Evolutionary conservation across 2,888 invertebrate species (phyloP), one percentile per base, ranked within the genome.

Genomic region (Cheilosia variabilis): DNA sequence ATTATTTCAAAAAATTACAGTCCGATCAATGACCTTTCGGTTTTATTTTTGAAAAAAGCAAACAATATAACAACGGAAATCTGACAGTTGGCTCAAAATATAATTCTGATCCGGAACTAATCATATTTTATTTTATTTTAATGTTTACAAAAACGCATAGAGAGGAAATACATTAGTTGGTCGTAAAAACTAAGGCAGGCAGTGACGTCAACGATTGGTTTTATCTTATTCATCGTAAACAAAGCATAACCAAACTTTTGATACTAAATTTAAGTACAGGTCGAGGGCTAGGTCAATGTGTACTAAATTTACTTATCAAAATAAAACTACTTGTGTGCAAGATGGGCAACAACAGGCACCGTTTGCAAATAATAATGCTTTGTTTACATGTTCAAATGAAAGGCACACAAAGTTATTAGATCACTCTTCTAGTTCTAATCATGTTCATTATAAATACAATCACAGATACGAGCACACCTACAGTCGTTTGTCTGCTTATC

Each of bases 401-500:
- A n/a, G 15, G 2, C 41, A 53, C 53, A 66, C 47, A 22, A 45
- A 37, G 10, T 71, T 71, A 71, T 66, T 52, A 45, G 24, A 81
- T 37, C 37, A 71, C 41, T 45, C 27, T 27, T 52, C 7, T 31
- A 31, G 9, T 31, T 31, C 2, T 31, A 45, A 53, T 57, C 63
- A n/a, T 71, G 27, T 45, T 24, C 15, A 7, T 80, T 75, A 80
- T n/a, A n/a, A n/a, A n/a, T 60, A 76, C 66, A 81, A 80, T 80
- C 65, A 27, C 22, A 50, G 50, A 52, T 24, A 52, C 55, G 24
- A 37, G 13, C 13, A 37, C 4, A 37, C 4, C 62, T 52, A 57
- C 6, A 66, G 76, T 37, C 57, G 76, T 62, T 80, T 86, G 81
- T 86, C 81, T 86, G 81, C 76, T 81, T 86, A 81, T 86, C 86